Percentiles rank a stretch among this genome's conserved stretches.
Evolutionary conservation across 30 jellyfish, hydroid and myxozoan genomes (phyloP).

Genomic region (Aurelia sp.): DNA sequence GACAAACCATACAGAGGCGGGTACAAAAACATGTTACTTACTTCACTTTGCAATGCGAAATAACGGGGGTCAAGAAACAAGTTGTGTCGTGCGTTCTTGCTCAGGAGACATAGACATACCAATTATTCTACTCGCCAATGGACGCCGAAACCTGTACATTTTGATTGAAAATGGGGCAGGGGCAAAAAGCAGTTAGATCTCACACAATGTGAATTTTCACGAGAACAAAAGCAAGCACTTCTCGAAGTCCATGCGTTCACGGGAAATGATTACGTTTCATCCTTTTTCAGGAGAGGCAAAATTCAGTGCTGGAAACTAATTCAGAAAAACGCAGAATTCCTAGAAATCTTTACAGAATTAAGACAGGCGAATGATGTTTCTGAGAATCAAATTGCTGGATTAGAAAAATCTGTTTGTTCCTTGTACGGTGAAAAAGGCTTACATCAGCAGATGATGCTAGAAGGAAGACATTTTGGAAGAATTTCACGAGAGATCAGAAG

Average conservation of each 20-base stretch:
- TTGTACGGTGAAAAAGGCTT: slow-evolving; percentile 31
- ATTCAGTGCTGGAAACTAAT: too few relatives aligned
- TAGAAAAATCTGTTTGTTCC: slow-evolving; percentile 11
- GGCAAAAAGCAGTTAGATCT: too few relatives aligned
- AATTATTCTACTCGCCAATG: slow-evolving; percentile 23
- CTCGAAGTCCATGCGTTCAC: background rate
- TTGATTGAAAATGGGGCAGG: slow-evolving; percentile 23
- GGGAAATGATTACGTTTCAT: too few relatives aligned
- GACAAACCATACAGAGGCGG: background rate
- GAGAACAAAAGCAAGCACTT: background rate
- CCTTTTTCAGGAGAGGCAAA: too few relatives aligned
- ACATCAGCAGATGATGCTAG: background rate
- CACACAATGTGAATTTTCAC: background rate
- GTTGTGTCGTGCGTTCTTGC: slow-evolving; percentile 8
- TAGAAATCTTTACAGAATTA: background rate
- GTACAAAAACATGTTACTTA: background rate
- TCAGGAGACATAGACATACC: slow-evolving; percentile 45
- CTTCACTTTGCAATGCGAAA: background rate
- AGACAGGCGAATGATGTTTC: background rate
- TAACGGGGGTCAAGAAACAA: slow-evolving; percentile 30
- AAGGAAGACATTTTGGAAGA: background rate
- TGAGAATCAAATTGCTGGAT: slow-evolving; percentile 13
- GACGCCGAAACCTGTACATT: background rate
- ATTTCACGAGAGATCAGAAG: too few relatives aligned
- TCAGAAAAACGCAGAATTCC: slow-evolving; percentile 5